Conservation (phyloP, 64 coral and sea anemone species). For the Anthopleura sola region DNA sequence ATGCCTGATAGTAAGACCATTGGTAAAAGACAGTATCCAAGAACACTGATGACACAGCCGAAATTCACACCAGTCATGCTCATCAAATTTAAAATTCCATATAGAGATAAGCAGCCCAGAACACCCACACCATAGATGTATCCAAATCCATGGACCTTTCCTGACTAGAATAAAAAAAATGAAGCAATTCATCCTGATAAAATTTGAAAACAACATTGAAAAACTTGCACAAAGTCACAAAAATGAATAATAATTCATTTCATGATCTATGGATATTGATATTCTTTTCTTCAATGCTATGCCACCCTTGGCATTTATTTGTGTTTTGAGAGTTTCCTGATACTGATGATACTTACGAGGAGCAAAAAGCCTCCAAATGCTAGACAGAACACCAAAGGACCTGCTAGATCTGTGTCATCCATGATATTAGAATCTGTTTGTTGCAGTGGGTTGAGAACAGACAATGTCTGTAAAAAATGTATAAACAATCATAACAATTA, state of each 20-base stretch:
- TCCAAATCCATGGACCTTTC: conserved; percentile 99
- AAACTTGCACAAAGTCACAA: too few species aligned
- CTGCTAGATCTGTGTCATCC: conserved; percentile 99
- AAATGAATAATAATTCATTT: too few species aligned
- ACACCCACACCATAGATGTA: conserved; percentile 98
- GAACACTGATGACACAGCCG: conserved; percentile 91
- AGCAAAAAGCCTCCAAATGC: conserved; percentile 96
- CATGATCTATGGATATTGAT: background rate
- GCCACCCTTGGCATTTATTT: too few species aligned
- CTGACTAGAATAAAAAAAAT: conserved; percentile 24
- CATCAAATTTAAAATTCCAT: conserved; percentile 96
- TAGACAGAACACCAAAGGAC: conserved; percentile 92
- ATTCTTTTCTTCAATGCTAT: too few species aligned
- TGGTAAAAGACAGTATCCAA: conserved; percentile 95
- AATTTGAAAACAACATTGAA: background rate
- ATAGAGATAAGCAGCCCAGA: conserved; percentile 83
- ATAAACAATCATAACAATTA: background rate
- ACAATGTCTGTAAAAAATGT: conserved; percentile 68
- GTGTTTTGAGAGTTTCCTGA: background rate
- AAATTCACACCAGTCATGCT: conserved; percentile 94
- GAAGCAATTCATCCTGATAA: background rate
- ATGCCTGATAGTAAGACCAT: conserved; percentile 89
- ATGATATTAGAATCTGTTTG: conserved; percentile 92
- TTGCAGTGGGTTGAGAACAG: conserved; percentile 95
- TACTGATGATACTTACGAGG: conserved; percentile 55